phyloP scores from a whole-genome alignment of 1,140 invertebrate genomes.

The Cyclargus thomasi region DNA sequence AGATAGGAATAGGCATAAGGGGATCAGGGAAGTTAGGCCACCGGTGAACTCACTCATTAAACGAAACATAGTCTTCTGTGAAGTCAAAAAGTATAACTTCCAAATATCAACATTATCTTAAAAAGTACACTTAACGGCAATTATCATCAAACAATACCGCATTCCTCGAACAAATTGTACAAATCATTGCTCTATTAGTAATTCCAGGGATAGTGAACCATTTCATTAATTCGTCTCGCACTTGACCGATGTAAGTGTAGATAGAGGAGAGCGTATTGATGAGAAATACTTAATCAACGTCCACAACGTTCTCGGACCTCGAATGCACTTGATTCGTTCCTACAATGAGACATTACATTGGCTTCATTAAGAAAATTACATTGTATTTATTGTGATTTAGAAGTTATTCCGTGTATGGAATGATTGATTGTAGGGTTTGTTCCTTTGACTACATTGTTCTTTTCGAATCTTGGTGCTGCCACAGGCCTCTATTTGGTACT shows the following conservation, averaged over 20 bases:
- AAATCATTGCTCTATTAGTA: constrained; percentile 1
- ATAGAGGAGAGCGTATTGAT: constrained; percentile 56
- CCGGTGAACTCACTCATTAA: too few relatives aligned
- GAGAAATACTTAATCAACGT: constrained; percentile 59
- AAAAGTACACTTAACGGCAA: neutral
- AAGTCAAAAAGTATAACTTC: neutral
- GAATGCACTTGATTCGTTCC: constrained; percentile 21
- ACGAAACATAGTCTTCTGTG: too few relatives aligned
- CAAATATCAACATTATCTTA: too few relatives aligned
- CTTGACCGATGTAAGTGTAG: constrained; percentile 47
- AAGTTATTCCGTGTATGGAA: constrained; percentile 6
- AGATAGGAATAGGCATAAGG: too few relatives aligned
- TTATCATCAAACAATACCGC: neutral
- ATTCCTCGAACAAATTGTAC: constrained; percentile 11
- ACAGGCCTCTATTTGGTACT: neutral
- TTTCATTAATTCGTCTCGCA: constrained; percentile 16
- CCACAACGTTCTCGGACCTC: constrained; percentile 36
- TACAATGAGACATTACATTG: constrained; percentile 23
- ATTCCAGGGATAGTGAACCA: constrained; percentile 9
- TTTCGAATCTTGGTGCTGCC: neutral
- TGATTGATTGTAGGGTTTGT: constrained; percentile 3
- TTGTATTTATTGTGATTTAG: constrained; percentile 18
- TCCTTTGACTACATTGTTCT: neutral
- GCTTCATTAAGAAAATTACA: constrained; percentile 20
- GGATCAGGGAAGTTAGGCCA: too few relatives aligned